phyloP scores from a whole-genome alignment of 1,140 invertebrate species.

The Nymphalis io region DNA sequence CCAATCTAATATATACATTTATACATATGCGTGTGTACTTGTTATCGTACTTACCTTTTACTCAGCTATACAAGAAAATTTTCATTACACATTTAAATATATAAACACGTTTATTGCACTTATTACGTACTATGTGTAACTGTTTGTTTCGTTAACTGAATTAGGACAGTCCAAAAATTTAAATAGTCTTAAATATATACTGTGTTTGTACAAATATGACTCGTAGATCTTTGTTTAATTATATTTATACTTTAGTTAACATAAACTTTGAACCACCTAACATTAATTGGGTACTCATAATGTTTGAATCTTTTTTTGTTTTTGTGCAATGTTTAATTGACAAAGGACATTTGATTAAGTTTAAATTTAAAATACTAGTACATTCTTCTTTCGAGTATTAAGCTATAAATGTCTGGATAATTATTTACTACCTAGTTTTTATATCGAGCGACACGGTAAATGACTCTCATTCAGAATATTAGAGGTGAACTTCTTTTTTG shows the following conservation, averaged over 20 bases:
- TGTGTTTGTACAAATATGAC: background rate
- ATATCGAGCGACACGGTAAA: constrained; percentile 20
- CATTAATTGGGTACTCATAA: constrained; percentile 35
- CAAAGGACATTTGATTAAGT: constrained; percentile 8
- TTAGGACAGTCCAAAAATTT: too few relatives aligned
- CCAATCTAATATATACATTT: background rate
- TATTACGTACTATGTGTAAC: too few relatives aligned
- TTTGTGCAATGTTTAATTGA: constrained; percentile 27
- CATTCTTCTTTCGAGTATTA: background rate
- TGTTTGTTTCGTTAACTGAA: background rate
- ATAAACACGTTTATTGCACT: background rate
- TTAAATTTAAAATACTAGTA: background rate
- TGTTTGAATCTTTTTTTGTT: constrained; percentile 8
- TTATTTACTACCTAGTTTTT: constrained; percentile 35
- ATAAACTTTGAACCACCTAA: constrained; percentile 8
- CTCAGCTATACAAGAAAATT: constrained; percentile 17
- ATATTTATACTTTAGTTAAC: constrained; percentile 1
- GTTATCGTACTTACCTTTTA: constrained; percentile 57
- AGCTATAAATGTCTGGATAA: constrained; percentile 8
- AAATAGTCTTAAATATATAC: too few relatives aligned
- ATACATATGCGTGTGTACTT: too few relatives aligned
- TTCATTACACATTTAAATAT: background rate
- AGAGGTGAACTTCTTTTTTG: constrained; percentile 24
- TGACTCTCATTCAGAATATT: constrained; percentile 29
- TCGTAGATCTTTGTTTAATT: background rate